Evolutionary conservation across 2,888 invertebrate genomes (phyloP).

Genomic region (Melanargia galathea): DNA sequence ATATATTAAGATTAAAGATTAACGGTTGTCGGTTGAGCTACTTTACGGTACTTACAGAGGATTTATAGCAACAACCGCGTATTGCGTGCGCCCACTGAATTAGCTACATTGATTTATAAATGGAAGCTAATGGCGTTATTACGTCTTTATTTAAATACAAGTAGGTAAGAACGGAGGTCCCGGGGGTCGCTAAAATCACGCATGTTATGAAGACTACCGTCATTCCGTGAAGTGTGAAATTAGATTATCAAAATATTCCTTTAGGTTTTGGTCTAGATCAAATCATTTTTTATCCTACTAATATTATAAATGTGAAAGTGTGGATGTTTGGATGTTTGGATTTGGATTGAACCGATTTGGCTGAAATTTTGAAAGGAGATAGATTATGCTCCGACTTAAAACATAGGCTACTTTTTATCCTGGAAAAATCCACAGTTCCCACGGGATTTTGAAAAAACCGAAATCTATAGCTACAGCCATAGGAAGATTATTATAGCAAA

Average conservation of each 20-base stretch:
- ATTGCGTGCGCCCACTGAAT: slow-evolving; percentile 42
- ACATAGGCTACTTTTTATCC: too few relatives aligned
- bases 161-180: slow-evolving; percentile 20
- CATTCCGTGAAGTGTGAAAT: background rate
- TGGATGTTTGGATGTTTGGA: too few relatives aligned
- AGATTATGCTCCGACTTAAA: too few relatives aligned
- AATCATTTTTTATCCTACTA: too few relatives aligned
- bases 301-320: too few relatives aligned
- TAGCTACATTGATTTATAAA: slow-evolving; percentile 57
- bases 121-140: slow-evolving; percentile 53
- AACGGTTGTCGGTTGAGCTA: slow-evolving; percentile 28
- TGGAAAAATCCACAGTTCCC: too few relatives aligned
- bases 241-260: background rate
- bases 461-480: too few relatives aligned
- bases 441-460: too few relatives aligned
- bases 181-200: background rate
- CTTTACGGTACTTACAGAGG: slow-evolving; percentile 56
- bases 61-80: slow-evolving; percentile 55
- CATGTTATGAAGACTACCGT: background rate
- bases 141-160: slow-evolving; percentile 57
- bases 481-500: too few relatives aligned
- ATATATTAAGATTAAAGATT: slow-evolving; percentile 23
- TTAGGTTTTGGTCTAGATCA: too few relatives aligned
- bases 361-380: too few relatives aligned
- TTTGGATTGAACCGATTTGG: too few relatives aligned